Conservation (phyloP, 2,113 vertebrate species). For the Odobenus rosmarus region DNA sequence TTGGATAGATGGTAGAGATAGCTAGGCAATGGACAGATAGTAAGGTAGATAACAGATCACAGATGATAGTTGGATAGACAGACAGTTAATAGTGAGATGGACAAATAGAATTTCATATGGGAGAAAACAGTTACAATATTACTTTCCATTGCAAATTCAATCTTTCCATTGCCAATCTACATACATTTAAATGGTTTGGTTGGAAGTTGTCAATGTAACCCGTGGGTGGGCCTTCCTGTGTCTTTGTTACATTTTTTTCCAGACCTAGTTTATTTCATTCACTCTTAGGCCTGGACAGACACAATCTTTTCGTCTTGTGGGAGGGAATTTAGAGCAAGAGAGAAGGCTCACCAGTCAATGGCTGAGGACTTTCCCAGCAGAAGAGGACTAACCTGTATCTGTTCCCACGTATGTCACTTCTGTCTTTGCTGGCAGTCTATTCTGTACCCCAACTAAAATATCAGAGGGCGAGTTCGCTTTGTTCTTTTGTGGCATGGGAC, state of each 20-base stretch:
- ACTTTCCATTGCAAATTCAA: neutral
- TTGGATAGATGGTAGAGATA: neutral
- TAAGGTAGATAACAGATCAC: neutral
- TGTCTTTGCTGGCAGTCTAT: rapidly evolving
- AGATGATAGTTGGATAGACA: neutral
- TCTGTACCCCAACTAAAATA: neutral
- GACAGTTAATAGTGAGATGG: neutral
- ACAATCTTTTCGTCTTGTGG: neutral
- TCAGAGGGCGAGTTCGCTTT: neutral
- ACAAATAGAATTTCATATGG: neutral
- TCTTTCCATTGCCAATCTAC: neutral
- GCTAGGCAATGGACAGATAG: neutral
- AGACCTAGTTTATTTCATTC: neutral
- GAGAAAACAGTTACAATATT: neutral
- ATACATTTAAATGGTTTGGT: neutral
- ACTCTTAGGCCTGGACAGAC: neutral
- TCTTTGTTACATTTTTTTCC: neutral
- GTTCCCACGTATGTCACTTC: neutral
- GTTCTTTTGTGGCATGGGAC: neutral
- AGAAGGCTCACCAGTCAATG: neutral
- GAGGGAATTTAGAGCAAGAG: neutral
- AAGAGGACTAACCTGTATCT: neutral
- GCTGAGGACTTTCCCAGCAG: neutral
- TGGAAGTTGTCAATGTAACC: neutral
- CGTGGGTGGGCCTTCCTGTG: too few relatives aligned